Base-by-base conservation (phyloP, 2,113 vertebrate genomes). In the Siniperca knerii region DNA sequence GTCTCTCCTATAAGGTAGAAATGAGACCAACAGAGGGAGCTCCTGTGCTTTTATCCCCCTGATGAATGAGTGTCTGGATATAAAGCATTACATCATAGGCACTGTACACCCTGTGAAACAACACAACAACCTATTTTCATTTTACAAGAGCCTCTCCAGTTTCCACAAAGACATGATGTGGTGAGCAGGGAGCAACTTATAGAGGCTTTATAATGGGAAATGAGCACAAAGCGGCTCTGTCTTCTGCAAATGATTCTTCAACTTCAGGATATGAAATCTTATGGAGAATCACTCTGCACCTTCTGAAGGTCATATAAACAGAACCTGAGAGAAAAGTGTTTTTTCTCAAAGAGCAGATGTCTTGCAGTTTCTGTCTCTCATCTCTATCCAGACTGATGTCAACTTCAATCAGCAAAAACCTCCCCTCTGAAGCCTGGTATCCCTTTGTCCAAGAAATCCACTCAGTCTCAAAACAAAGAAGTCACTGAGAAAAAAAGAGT, bases 11-110 rank as follows among this genome's bases (percentile, higher is more conserved):
- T 44, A 40, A 15, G 8, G 8, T 33, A 5, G 37, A 65, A 44
- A 10, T 37, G 18, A 70, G 29, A 40, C 88, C 92, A 91, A 78
- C 75, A 94, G 92, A 91, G 91, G 93, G 93, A 76, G 92, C 90
- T 74, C 55, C 40, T 67, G 86, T 75, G 37, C 77, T 86, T 64
- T 50, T n/a, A 40, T 75, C 6, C 44, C 0, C 16, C 6, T 67
- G 37, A 75, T 54, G 85, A 87, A 81, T 79, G 85, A 84, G 29
- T 25, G 71, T 79, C 79, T 72, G 66, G 72, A 44, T 61, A 23
- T 73, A 20, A 54, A 77, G 46, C 60, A 89, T 92, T 77, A 87
- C 77, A 77, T 91, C 87, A 92, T 80, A 58, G 6, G 9, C 54
- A 50, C 16, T 76, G 57, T 60, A 68, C 60, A 77, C 16, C 13